Conservation (phyloP, 2,113 vertebrate genomes). For the Gadus chalcogrammus region DNA sequence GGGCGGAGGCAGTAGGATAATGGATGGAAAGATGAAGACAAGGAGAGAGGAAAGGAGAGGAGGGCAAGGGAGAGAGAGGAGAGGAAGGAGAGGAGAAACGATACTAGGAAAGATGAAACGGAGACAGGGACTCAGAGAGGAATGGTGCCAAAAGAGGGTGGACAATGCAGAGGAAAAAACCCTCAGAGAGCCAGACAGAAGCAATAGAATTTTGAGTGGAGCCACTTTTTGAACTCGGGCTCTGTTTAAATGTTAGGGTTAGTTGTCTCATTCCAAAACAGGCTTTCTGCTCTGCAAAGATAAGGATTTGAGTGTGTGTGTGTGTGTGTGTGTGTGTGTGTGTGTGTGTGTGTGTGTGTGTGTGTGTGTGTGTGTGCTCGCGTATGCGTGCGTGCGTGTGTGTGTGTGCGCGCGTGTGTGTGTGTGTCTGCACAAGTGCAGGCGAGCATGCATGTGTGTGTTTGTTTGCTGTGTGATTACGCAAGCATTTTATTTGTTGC, state of each 20-base stretch:
- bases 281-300: slow-evolving; percentile 28
- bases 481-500: no score
- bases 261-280: slow-evolving; percentile 8
- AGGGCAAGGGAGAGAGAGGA: neutral
- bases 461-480: neutral
- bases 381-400: neutral
- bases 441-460: neutral
- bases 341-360: slow-evolving; percentile 5
- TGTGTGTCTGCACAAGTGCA: neutral
- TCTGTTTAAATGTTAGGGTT: slow-evolving; percentile 6
- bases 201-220: neutral
- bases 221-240: slow-evolving; percentile 7
- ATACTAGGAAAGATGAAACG: no score
- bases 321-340: slow-evolving; percentile 4
- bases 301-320: slow-evolving; percentile 16
- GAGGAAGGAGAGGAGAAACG: slow-evolving; percentile 1
- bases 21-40: neutral
- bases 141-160: no score
- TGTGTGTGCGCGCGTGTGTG: neutral
- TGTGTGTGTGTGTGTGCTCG: slow-evolving; percentile 1
- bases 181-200: neutral
- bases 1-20: no score
- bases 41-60: neutral
- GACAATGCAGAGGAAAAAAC: neutral
- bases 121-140: no score